Base-by-base conservation (phyloP, 2,113 vertebrate species). In the Spheniscus mendiculus region DNA sequence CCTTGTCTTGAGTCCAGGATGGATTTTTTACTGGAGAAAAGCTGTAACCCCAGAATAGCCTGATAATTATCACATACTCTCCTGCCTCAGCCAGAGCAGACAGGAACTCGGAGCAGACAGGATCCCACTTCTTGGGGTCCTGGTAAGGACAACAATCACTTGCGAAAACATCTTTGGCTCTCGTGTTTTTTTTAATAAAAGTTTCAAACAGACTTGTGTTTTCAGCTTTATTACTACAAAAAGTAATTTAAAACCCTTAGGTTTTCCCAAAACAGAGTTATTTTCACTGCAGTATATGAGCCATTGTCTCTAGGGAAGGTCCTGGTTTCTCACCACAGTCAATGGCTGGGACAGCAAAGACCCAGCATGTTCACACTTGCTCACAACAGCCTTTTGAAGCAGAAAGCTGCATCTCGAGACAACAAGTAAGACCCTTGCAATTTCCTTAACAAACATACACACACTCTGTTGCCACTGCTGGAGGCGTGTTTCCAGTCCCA, bases 401-500 rank as follows among this genome's bases (percentile, higher is more conserved):
- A 93, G 67, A 84, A 90, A 89, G 32, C 52, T 94, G 53, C 66
- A 84, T 42, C 94, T 65, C 10, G 4, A 96, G 63, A 69, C 66
- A 91, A n/a, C 11, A 86, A 61, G 58, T 29, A 74, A 90, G 87
- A 71, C 59, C 59, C 50, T 80, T 63, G 73, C 47, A 20, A 49
- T 91, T 95, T 95, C 50, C 83, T 52, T 38, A 69, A 52, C 61
- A 95, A 78, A 45, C 38, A 63, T 27, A 26, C 22, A 59, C 63
- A 65, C 23, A 45, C 38, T 38, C 40, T 3, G 22, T 26, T 90
- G 53, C 62, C 9, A 4, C 62, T 86, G 94, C 96, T 91, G 83
- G 86, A 95, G 94, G 93, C 69, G 0, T n/a, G 34, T 92, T 97
- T 96, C 97, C 73, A 96, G 97, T 91, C 81, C 52, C 61, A 94